Evolutionary conservation across 2,113 vertebrate species (phyloP).

Genomic region (Sporophila hypoxantha): DNA sequence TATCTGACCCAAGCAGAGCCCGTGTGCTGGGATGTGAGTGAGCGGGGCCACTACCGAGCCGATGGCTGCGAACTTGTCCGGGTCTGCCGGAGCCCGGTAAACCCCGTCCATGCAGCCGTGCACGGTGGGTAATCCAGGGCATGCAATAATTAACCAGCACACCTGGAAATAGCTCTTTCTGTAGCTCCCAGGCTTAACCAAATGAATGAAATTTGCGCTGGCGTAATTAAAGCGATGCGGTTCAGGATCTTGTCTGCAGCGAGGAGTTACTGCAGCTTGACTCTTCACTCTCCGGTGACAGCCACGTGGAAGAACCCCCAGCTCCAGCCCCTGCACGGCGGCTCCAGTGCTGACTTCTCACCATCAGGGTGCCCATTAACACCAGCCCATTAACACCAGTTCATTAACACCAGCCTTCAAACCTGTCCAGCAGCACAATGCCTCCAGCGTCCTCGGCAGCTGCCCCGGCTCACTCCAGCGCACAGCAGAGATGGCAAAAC

Average conservation of each 20-base stretch:
- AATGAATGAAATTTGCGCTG: slow-evolving; percentile 19
- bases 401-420: neutral
- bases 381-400: neutral
- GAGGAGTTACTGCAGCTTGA: neutral
- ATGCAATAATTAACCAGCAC: neutral
- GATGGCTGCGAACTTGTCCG: neutral
- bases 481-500: neutral
- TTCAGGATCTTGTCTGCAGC: neutral
- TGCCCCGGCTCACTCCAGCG: neutral
- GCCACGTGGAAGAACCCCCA: neutral
- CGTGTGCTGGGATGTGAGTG: accelerated
- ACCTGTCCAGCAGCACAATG: neutral
- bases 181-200: slow-evolving; percentile 45
- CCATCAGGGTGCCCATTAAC: neutral
- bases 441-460: neutral
- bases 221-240: neutral
- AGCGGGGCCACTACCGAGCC: accelerated
- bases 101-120: accelerated
- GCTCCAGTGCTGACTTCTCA: neutral
- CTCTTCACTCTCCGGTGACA: neutral
- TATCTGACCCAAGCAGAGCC: neutral
- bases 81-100: accelerated
- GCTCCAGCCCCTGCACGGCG: neutral
- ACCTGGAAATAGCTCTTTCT: slow-evolving; percentile 28
- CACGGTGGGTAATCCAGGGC: neutral